Percentiles rank a stretch among this genome's conserved stretches.
Evolutionary conservation across 2,888 invertebrate genomes (phyloP).

Genomic region (Plutella xylostella): DNA sequence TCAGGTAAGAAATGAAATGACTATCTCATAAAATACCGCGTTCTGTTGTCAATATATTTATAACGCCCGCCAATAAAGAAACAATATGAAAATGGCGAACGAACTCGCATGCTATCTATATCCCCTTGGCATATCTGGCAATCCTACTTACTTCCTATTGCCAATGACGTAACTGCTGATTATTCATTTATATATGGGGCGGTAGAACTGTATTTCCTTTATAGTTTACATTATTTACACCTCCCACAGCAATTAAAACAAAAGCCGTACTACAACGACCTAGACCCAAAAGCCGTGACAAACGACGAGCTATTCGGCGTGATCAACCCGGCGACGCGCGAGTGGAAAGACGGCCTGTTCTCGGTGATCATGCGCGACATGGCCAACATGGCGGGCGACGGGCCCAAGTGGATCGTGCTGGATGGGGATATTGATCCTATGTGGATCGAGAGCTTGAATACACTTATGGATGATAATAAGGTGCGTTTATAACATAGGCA

Average conservation of each 20-base stretch:
- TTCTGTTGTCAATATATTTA: too few species aligned
- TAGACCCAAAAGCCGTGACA: constrained; percentile 97
- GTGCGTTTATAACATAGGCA: constrained; percentile 51
- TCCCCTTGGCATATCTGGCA: too few species aligned
- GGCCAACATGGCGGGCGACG: constrained; percentile 87
- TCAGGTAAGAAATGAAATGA: constrained; percentile 23
- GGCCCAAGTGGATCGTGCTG: constrained; percentile 94
- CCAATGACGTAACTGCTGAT: too few species aligned
- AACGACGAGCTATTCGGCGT: constrained; percentile 96
- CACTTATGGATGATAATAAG: constrained; percentile 98
- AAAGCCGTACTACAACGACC: constrained; percentile 87
- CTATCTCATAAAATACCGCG: too few species aligned
- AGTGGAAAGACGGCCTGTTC: constrained; percentile 93
- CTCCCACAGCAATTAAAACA: constrained; percentile 73
- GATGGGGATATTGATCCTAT: constrained; percentile 98
- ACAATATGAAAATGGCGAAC: too few species aligned
- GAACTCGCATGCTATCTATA: too few species aligned
- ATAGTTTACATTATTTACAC: neutral
- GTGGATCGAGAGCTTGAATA: constrained; percentile 98
- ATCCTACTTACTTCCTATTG: too few species aligned
- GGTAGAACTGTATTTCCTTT: too few species aligned
- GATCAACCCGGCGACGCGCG: constrained; percentile 92
- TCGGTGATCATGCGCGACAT: constrained; percentile 94
- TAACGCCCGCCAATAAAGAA: too few species aligned
- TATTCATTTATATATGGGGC: too few species aligned